A percentile compares a stretch with the other conserved stretches of the same genome.
phyloP scores from a whole-genome alignment of 2,113 vertebrate genomes.

The Machaerirhynchus nigripectus region DNA sequence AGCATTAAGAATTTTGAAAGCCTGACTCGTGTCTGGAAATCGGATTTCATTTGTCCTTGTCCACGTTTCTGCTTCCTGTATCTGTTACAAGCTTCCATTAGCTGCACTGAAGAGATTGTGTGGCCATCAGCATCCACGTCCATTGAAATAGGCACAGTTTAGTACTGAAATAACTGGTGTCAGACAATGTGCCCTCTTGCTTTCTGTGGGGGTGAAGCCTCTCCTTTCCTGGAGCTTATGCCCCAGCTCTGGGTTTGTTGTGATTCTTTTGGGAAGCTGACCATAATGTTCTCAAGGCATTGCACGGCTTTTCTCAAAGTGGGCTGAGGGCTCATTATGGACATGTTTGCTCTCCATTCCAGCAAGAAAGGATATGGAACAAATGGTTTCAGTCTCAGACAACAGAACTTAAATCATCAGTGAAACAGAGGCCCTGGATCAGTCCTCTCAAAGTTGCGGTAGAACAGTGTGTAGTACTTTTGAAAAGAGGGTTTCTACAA shows the following conservation, averaged over 20 bases:
- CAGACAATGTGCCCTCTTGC: not conserved
- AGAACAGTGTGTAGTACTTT: not conserved
- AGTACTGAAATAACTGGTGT: not conserved
- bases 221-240: not conserved
- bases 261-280: not conserved
- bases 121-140: not conserved
- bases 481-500: not conserved
- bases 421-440: not conserved
- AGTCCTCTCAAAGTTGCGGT: not conserved
- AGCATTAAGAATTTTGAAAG: not conserved
- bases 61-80: not conserved
- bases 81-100: not conserved
- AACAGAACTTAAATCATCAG: not conserved
- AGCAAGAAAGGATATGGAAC: not conserved
- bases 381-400: not conserved
- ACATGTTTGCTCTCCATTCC: not conserved
- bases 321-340: not conserved
- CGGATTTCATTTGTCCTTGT: not conserved
- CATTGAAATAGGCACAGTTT: not conserved
- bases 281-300: not conserved
- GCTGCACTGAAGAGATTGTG: not conserved
- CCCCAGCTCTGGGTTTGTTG: not conserved
- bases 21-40: not conserved
- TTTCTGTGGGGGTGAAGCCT: not conserved
- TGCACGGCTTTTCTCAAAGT: not conserved